A percentile compares a stretch with the other conserved stretches of the same genome.
phyloP scores from a whole-genome alignment of 2,888 invertebrate species.

The Spodoptera exigua region DNA sequence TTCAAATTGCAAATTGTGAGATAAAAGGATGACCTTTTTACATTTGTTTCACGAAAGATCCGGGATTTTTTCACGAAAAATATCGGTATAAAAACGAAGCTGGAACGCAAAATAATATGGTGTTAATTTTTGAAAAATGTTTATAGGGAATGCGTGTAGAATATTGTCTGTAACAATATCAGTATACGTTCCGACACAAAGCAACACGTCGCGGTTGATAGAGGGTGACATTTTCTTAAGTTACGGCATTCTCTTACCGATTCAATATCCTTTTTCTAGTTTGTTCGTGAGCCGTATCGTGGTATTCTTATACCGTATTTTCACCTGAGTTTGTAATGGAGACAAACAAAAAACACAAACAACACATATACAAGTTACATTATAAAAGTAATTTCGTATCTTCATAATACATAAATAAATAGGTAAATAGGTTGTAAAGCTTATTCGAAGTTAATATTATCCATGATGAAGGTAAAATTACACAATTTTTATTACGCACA shows the following conservation, averaged over 20 bases:
- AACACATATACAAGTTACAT: slow-evolving; percentile 3
- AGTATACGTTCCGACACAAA: slow-evolving; percentile 52
- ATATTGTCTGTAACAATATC: slow-evolving; percentile 57
- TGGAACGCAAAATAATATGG: slow-evolving; percentile 38
- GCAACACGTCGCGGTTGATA: slow-evolving; percentile 74
- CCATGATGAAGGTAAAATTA: slow-evolving; percentile 1
- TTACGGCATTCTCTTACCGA: slow-evolving; percentile 74
- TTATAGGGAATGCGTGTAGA: slow-evolving; percentile 14
- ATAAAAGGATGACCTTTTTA: slow-evolving; percentile 82
- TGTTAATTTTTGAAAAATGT: slow-evolving; percentile 45
- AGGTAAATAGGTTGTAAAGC: too few species aligned
- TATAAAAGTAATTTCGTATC: too few species aligned
- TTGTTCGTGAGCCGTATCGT: slow-evolving; percentile 72
- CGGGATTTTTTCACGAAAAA: slow-evolving; percentile 48
- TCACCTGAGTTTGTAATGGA: slow-evolving; percentile 63
- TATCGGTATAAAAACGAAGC: slow-evolving; percentile 44
- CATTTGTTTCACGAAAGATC: slow-evolving; percentile 62
- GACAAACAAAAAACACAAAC: slow-evolving; percentile 48
- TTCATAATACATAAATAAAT: too few species aligned
- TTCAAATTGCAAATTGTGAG: slow-evolving; percentile 87
- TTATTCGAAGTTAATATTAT: too few species aligned
- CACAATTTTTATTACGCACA: slow-evolving; percentile 28
- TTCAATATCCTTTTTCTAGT: slow-evolving; percentile 85
- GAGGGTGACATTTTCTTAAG: slow-evolving; percentile 74
- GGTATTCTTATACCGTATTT: slow-evolving; percentile 64